Base-by-base conservation (phyloP, 1,140 invertebrate genomes). In the Ceratitis capitata region DNA sequence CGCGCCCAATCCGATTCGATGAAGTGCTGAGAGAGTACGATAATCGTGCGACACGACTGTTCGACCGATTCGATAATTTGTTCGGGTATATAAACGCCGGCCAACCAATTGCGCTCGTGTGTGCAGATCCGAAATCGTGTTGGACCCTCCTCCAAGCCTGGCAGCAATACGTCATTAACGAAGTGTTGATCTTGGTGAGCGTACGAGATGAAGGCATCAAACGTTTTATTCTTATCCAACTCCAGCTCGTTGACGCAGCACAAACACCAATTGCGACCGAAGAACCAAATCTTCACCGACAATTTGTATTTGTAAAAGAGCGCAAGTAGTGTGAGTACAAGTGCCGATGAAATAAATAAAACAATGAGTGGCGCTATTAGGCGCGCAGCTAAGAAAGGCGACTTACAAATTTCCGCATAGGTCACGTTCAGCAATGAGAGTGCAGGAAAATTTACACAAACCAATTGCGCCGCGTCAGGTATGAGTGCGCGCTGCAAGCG, bases 191-290 rank as follows among this genome's bases (percentile, higher is more conserved):
- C 97, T 87, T 94, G 94, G 88, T 97, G 95, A 1, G 97, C 96
- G 89, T 96, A 98, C 85, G 96, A 97, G 23, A 98, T 94, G 90
- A 98, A 98, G 0, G 96, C 97, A 89, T 98, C 97, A 89, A 95
- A 97, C 12, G 93, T 88, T 89, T 97, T 97, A 85, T 97, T 94
- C 85, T 95, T 94, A 87, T 97, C 96, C 1, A 96, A 87, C 87
- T 96, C 95, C 74, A 95, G 93, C 87, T 96, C 95, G 0, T 94
- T 94, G 2, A 96, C 94, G 69, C 94, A 94, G 92, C 94, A 95
- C n/a, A 96, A 89, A 84, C 94, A 95, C n/a, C 94, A 88, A 53
- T 94, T 93, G 87, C 95, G 93, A 16, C 95, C 94, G 88, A 95
- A 96, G 3, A 97, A 89, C 94, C 95, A 96, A 5, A 96, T 93